A percentile compares a stretch with the other conserved stretches of the same genome.
Evolutionary conservation across 2,797 vertebrate species (phyloP).

Genomic region (Manis crassicaudata): DNA sequence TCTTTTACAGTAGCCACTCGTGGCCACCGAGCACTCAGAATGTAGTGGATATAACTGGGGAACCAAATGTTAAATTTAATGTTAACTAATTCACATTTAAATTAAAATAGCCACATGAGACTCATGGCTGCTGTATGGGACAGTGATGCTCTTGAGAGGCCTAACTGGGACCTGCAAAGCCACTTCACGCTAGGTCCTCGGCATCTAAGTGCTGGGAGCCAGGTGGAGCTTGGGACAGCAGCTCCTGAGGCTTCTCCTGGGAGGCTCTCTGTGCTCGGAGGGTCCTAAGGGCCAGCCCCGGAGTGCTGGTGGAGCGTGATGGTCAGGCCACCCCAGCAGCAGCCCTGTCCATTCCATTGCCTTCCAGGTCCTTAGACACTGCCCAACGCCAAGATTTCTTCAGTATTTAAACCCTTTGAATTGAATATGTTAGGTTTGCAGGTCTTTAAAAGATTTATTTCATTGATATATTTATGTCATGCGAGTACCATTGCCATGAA

Average conservation of each 20-base stretch:
- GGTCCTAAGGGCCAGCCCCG: neutral
- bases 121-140: neutral
- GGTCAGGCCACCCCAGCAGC: neutral
- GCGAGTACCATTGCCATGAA: neutral
- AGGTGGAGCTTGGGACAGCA: neutral
- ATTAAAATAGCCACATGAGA: neutral
- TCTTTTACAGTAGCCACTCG: neutral
- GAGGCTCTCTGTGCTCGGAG: neutral
- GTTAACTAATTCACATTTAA: neutral
- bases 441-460: neutral
- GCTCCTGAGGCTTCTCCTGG: neutral
- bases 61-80: neutral
- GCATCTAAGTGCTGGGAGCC: neutral
- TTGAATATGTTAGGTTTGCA: neutral
- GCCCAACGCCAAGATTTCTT: neutral
- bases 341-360: neutral
- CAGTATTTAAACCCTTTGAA: neutral
- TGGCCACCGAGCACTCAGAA: neutral
- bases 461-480: neutral
- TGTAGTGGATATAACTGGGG: neutral
- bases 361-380: neutral
- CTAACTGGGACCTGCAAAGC: neutral
- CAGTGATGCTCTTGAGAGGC: neutral
- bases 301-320: accelerated
- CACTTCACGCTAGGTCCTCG: neutral